Conservation (phyloP, 1,140 invertebrate genomes). For the Sesamia nonagrioides region DNA sequence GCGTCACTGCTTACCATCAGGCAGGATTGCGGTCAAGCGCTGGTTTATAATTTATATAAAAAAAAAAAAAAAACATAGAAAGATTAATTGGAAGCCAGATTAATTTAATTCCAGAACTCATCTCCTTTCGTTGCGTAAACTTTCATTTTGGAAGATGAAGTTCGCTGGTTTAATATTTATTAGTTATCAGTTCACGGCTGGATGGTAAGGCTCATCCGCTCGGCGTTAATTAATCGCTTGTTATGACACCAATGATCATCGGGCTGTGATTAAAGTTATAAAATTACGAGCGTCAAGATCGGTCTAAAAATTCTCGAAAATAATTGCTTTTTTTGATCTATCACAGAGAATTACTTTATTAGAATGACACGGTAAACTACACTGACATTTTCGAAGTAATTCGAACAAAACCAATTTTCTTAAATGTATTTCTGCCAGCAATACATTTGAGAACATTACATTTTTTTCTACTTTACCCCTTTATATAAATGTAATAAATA, state of each 20-base stretch:
- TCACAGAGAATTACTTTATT: background rate
- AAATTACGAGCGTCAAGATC: background rate
- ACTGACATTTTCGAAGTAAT: conserved; percentile 10
- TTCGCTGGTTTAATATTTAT: background rate
- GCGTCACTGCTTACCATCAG: no score
- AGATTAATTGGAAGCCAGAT: no score
- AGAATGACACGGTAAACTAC: no score
- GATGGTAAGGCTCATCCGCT: background rate
- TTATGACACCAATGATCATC: background rate
- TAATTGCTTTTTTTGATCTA: background rate
- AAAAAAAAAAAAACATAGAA: no score
- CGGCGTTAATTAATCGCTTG: background rate
- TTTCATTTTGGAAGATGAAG: background rate
- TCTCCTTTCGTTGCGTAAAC: background rate
- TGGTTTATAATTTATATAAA: no score
- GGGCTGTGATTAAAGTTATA: background rate
- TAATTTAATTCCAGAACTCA: no score
- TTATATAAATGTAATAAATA: conserved; percentile 48
- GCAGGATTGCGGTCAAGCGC: no score
- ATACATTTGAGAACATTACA: no score
- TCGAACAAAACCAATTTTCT: conserved; percentile 21
- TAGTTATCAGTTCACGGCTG: conserved; percentile 2
- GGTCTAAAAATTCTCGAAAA: background rate
- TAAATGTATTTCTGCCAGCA: conserved; percentile 14
- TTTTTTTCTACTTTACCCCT: background rate